These are phyloP conservation scores for Rhagoletis pomonella DNA, from an alignment of 1,140 invertebrate species.

Conservation along the genomic window DNA sequence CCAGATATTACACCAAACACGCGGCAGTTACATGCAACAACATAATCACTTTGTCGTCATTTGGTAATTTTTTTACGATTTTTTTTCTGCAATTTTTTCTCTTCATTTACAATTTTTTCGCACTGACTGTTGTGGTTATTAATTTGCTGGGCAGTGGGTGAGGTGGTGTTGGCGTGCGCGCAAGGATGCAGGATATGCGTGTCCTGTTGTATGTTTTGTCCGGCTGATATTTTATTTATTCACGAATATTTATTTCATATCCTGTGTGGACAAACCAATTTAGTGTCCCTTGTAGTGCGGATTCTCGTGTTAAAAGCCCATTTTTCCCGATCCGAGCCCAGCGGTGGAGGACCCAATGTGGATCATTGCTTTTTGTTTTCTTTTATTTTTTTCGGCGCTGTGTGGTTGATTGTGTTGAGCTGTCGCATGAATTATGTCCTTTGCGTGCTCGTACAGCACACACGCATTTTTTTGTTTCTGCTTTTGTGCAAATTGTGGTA, in stretches of 20 bases:
- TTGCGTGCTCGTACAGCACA: conserved; percentile 16
- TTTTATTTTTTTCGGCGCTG: background rate
- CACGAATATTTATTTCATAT: conserved; percentile 40
- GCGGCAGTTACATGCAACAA: conserved; percentile 10
- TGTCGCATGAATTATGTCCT: conserved; percentile 49
- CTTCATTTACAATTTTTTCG: conserved; percentile 9
- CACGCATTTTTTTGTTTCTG: background rate
- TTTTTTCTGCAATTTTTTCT: conserved; percentile 5
- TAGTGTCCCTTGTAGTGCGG: conserved; percentile 67
- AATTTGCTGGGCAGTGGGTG: background rate
- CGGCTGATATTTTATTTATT: conserved; percentile 57
- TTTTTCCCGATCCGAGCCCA: conserved; percentile 57
- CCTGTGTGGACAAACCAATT: conserved; percentile 66
- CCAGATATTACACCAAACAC: conserved; percentile 56
- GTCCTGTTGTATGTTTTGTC: conserved; percentile 21
- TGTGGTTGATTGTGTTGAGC: background rate
- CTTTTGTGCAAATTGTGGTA: background rate
- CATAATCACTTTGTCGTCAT: conserved; percentile 48
- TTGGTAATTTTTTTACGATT: conserved; percentile 27
- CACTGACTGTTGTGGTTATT: conserved; percentile 25
- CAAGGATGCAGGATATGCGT: background rate
- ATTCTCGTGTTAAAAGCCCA: conserved; percentile 71
- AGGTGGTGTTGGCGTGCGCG: background rate
- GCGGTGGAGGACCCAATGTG: background rate
- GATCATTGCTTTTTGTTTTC: background rate